phyloP scores from a whole-genome alignment of 2,113 vertebrate genomes.

The Saguinus midas region DNA sequence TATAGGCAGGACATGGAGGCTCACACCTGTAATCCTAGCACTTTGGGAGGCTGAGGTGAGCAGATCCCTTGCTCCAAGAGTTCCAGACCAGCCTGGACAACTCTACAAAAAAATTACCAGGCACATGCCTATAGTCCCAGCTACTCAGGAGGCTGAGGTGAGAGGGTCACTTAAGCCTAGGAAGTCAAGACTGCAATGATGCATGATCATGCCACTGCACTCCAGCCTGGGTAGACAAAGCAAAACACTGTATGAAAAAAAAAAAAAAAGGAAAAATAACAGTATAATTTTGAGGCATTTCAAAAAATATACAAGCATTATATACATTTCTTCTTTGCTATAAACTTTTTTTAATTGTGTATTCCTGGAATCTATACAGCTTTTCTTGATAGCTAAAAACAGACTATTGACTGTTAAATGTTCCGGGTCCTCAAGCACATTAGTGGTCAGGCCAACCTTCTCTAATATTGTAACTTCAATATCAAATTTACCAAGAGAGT shows the following conservation, averaged over 20 bases:
- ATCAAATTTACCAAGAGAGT: conserved; percentile 30
- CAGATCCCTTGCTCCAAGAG: too few species aligned
- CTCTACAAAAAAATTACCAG: too few species aligned
- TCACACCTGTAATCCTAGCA: too few species aligned
- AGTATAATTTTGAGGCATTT: conserved; percentile 39
- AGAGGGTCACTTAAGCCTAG: too few species aligned
- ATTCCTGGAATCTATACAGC: background rate
- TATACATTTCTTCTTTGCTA: background rate
- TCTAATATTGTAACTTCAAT: background rate
- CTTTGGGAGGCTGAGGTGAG: too few species aligned
- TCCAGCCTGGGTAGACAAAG: too few species aligned
- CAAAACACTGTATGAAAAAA: too few species aligned
- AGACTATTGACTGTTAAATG: background rate
- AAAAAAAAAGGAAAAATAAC: conserved; percentile 8
- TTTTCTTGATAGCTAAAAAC: conserved; percentile 43
- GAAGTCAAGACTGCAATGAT: too few species aligned
- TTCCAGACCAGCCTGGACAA: too few species aligned
- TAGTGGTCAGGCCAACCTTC: background rate
- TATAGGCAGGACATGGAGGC: background rate
- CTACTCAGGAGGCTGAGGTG: too few species aligned
- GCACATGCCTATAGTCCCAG: too few species aligned
- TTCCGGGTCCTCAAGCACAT: background rate
- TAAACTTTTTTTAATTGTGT: conserved; percentile 11
- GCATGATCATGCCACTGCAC: too few species aligned
- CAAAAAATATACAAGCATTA: background rate